Percentiles rank a stretch among this genome's conserved stretches.
Conservation (phyloP, 1,140 invertebrate genomes). For the Drosophila biarmipes region DNA sequence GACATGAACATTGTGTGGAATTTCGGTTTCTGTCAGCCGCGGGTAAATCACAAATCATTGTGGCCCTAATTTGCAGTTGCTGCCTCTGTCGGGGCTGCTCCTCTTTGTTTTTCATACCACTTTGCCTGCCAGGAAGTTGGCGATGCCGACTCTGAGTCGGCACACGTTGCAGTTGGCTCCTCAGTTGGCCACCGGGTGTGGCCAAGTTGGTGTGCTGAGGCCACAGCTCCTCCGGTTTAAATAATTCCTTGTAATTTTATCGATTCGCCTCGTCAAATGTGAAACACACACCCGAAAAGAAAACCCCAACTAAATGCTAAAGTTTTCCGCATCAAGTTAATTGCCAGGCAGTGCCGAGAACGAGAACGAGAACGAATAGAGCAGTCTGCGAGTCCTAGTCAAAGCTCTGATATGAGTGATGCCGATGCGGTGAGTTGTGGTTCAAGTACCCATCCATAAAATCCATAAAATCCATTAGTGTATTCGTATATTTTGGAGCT, state of each 20-base stretch:
- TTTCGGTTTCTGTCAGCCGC: conserved; percentile 53
- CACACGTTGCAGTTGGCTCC: conserved; percentile 49
- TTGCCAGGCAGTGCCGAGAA: conserved; percentile 64
- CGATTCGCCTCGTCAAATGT: conserved; percentile 47
- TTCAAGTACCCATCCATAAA: conserved; percentile 3
- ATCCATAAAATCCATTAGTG: too few species aligned
- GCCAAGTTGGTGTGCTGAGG: conserved; percentile 70
- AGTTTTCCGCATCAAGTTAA: conserved; percentile 53
- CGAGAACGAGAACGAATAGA: conserved; percentile 2
- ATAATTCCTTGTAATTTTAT: conserved; percentile 63
- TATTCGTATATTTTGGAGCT: conserved; percentile 15
- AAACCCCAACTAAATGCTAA: conserved; percentile 44
- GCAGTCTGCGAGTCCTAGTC: not conserved
- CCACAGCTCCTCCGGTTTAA: conserved; percentile 44
- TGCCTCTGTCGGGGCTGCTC: conserved; percentile 25
- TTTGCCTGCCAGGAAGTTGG: conserved; percentile 33
- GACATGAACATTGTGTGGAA: conserved; percentile 65
- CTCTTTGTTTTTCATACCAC: not conserved
- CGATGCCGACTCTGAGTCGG: conserved; percentile 49
- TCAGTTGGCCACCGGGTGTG: conserved; percentile 54
- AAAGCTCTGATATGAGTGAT: conserved; percentile 63
- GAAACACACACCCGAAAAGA: conserved; percentile 20
- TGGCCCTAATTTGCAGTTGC: conserved; percentile 64
- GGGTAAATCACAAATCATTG: conserved; percentile 58
- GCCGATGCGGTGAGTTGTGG: conserved; percentile 76